Conservation (phyloP, 2,888 invertebrate genomes). For the Entomobrya proxima region DNA sequence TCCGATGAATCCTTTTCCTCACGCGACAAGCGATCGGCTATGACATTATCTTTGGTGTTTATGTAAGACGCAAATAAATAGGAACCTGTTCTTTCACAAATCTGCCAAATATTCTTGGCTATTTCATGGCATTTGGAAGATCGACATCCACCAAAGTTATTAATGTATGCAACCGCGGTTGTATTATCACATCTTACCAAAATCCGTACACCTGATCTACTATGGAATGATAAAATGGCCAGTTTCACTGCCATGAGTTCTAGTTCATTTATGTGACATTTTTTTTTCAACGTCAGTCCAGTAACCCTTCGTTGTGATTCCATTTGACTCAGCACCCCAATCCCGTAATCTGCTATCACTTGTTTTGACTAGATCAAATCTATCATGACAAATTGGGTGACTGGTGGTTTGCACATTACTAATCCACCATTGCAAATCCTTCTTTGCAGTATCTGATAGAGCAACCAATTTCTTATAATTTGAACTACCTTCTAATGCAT, state of each 20-base stretch:
- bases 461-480: not conserved
- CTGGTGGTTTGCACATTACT: not conserved
- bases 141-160: slow-evolving; percentile 41
- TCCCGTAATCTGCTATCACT: slow-evolving; percentile 48
- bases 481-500: not conserved
- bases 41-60: not conserved
- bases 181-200: slow-evolving; percentile 53
- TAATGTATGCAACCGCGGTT: slow-evolving; percentile 52
- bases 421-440: slow-evolving; percentile 3
- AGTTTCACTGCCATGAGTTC: slow-evolving; percentile 50
- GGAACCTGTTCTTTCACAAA: slow-evolving; percentile 41
- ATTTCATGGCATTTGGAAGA: not conserved
- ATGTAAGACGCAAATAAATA: slow-evolving; percentile 37
- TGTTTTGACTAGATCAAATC: not conserved
- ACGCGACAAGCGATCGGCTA: slow-evolving; percentile 41
- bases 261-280: slow-evolving; percentile 16
- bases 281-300: not conserved
- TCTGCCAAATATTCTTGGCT: slow-evolving; percentile 45
- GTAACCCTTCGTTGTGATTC: not conserved
- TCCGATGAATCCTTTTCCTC: not conserved
- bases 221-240: not conserved
- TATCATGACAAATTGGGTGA: not conserved
- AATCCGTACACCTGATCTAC: not conserved
- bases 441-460: not conserved
- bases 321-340: slow-evolving; percentile 41